Conservation (phyloP, 1,140 invertebrate species). For the Drosophila pruinosa region DNA sequence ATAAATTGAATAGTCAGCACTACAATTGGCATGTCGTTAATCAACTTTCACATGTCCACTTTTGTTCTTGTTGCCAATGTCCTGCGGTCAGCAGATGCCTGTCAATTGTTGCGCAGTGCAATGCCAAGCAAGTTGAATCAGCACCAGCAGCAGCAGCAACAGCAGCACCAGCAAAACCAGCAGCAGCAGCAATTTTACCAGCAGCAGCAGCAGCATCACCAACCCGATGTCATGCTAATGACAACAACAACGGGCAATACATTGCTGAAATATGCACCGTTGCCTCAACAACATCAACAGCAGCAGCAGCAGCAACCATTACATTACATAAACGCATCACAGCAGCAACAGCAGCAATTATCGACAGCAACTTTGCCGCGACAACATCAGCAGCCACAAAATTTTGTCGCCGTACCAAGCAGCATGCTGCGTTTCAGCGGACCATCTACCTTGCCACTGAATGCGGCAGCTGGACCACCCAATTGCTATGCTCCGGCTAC, state of each 20-base stretch:
- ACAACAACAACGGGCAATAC: slow-evolving; percentile 72
- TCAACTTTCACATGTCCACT: slow-evolving; percentile 56
- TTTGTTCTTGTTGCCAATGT: slow-evolving; percentile 44
- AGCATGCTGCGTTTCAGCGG: slow-evolving; percentile 69
- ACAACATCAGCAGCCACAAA: slow-evolving; percentile 59
- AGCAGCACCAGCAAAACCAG: slow-evolving; percentile 44
- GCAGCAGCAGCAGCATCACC: slow-evolving; percentile 42
- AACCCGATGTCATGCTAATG: slow-evolving; percentile 80
- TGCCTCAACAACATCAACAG: slow-evolving; percentile 58
- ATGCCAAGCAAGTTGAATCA: slow-evolving; percentile 71
- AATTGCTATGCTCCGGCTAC: slow-evolving; percentile 69
- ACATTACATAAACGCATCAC: slow-evolving; percentile 41
- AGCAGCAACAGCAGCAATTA: slow-evolving; percentile 57
- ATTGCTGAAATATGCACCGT: slow-evolving; percentile 74
- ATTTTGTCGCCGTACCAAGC: slow-evolving; percentile 75
- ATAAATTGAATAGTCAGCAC: slow-evolving; percentile 62
- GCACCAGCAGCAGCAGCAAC: slow-evolving; percentile 59
- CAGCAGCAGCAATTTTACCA: slow-evolving; percentile 46
- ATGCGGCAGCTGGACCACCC: slow-evolving; percentile 37
- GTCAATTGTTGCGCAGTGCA: slow-evolving; percentile 71
- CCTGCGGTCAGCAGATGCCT: slow-evolving; percentile 74
- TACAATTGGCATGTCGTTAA: slow-evolving; percentile 71
- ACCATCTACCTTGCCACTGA: slow-evolving; percentile 39
- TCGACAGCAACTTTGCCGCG: slow-evolving; percentile 68
- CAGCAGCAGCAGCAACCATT: slow-evolving; percentile 46